Evolutionary conservation across 2,113 vertebrate species (phyloP).

Genomic region (Corythaixoides concolor): DNA sequence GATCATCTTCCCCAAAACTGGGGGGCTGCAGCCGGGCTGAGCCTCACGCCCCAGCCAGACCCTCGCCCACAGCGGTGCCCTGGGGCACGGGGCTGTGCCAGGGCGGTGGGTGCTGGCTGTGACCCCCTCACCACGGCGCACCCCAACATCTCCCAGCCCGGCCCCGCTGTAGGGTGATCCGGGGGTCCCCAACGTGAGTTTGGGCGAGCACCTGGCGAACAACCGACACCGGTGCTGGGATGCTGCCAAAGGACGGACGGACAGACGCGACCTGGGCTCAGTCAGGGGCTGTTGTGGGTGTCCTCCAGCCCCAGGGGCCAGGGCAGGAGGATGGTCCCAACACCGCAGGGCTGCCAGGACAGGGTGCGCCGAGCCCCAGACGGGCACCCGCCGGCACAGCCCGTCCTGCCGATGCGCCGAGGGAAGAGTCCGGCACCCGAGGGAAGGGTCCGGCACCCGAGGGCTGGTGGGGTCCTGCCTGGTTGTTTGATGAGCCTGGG

Average conservation of each 20-base stretch:
- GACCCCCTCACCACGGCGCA: accelerated
- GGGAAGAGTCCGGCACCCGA: too few relatives aligned
- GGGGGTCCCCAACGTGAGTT: accelerated
- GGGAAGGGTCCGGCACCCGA: background rate
- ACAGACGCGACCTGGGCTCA: too few relatives aligned
- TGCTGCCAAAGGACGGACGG: background rate
- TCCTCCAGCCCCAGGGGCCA: background rate
- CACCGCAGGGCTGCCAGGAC: accelerated
- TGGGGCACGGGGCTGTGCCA: background rate
- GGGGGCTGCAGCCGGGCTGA: background rate
- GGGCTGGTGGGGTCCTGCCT: background rate
- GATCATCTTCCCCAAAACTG: background rate
- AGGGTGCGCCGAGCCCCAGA: background rate
- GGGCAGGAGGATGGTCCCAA: background rate
- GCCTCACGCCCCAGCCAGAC: accelerated
- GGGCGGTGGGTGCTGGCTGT: background rate
- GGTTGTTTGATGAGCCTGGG: background rate
- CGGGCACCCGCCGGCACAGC: too few relatives aligned
- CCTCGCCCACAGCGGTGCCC: accelerated
- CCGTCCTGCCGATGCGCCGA: accelerated
- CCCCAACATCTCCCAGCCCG: background rate
- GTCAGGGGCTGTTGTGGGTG: too few relatives aligned
- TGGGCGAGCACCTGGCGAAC: background rate
- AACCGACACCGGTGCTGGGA: background rate
- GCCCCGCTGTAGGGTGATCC: accelerated